Evolutionary conservation across 2,888 invertebrate genomes (phyloP).

Genomic region (Abrostola tripartita): DNA sequence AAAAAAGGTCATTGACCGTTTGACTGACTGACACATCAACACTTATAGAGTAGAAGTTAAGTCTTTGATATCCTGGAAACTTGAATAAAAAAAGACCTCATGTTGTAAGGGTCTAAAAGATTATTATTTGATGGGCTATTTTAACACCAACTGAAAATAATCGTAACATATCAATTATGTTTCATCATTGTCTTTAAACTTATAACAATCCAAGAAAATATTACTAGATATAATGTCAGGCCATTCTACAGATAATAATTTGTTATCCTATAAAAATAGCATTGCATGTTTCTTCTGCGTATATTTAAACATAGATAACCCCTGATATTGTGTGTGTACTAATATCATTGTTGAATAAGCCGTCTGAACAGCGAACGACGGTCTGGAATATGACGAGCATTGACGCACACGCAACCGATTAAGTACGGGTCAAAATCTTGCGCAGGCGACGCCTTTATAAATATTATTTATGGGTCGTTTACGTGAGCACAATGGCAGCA

Average conservation of each 20-base stretch:
- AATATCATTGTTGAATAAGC: constrained; percentile 57
- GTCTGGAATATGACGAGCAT: constrained; percentile 44
- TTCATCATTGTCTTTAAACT: constrained; percentile 24
- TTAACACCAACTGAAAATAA: not conserved
- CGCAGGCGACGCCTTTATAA: constrained; percentile 45
- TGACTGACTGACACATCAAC: constrained; percentile 42
- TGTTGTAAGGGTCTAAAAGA: no score
- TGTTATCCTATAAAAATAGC: constrained; percentile 71
- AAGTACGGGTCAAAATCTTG: constrained; percentile 54
- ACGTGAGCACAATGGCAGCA: constrained; percentile 35
- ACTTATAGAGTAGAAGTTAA: constrained; percentile 36
- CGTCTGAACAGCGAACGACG: constrained; percentile 30
- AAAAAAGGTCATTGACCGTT: constrained; percentile 33
- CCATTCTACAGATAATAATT: constrained; percentile 36
- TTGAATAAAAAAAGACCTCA: not conserved
- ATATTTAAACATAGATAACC: constrained; percentile 71
- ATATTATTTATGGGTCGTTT: constrained; percentile 46
- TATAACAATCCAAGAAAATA: constrained; percentile 5
- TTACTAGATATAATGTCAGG: constrained; percentile 20
- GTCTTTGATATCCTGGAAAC: not conserved
- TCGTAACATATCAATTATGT: constrained; percentile 17
- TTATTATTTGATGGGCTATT: not conserved
- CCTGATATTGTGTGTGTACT: constrained; percentile 52
- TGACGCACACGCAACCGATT: constrained; percentile 56
- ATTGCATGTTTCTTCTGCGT: constrained; percentile 61